Conservation (phyloP, 2,797 vertebrate genomes). For the Enteromius mattozi region DNA sequence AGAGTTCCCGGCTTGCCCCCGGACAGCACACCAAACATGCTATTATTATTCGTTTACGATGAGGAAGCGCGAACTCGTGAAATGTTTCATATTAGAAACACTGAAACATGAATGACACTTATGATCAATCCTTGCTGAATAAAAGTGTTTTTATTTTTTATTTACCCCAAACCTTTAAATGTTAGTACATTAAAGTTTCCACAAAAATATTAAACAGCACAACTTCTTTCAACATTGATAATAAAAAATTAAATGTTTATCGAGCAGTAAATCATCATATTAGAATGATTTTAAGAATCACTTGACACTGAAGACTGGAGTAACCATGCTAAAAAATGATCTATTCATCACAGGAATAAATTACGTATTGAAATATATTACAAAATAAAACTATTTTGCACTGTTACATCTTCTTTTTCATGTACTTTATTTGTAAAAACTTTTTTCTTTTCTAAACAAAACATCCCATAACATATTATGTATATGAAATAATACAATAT, state of each 20-base stretch:
- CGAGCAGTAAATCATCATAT: neutral
- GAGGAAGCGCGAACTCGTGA: too few species aligned
- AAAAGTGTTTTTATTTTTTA: neutral
- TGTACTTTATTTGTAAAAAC: too few species aligned
- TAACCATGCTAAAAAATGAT: neutral
- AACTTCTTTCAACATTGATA: neutral
- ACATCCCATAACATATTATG: too few species aligned
- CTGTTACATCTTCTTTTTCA: neutral
- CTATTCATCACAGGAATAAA: neutral
- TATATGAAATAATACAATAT: too few species aligned
- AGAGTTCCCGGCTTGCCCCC: too few species aligned
- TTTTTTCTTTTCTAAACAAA: too few species aligned
- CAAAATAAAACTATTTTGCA: neutral
- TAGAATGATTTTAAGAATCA: neutral
- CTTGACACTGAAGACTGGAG: neutral
- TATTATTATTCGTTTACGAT: too few species aligned
- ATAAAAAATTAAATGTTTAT: neutral
- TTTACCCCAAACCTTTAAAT: neutral
- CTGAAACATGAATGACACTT: neutral
- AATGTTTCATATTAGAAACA: neutral
- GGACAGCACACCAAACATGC: too few species aligned
- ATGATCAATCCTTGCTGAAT: neutral
- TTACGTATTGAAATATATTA: neutral
- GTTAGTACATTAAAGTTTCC: neutral
- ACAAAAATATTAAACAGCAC: neutral